Conservation (phyloP, 2,797 vertebrate species). For the Myiotriccus ornatus region DNA sequence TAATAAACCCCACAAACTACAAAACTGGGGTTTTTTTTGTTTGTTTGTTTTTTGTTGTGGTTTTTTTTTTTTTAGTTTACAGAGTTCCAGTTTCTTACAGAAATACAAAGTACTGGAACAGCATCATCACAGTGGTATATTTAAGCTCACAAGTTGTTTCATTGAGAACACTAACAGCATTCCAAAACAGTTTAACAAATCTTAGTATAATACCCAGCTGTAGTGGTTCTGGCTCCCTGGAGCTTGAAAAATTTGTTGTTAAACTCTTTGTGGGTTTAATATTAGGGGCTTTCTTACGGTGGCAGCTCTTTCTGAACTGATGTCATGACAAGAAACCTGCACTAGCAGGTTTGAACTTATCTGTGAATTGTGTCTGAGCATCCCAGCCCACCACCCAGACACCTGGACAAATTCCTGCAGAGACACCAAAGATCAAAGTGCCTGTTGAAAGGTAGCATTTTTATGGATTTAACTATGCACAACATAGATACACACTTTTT, state of each 20-base stretch:
- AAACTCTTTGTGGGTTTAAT: neutral
- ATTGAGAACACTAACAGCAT: neutral
- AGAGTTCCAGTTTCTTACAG: neutral
- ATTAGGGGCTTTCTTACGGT: neutral
- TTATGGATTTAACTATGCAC: neutral
- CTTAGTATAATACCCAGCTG: neutral
- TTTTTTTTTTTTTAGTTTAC: neutral
- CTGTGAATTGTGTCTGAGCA: too few relatives aligned
- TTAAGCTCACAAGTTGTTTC: neutral
- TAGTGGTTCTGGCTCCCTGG: neutral
- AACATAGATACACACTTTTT: neutral
- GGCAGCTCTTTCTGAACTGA: neutral
- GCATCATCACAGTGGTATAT: neutral
- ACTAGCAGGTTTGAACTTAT: neutral
- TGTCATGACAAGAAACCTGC: neutral
- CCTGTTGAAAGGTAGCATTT: neutral
- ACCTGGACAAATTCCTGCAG: neutral
- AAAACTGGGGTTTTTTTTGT: too few relatives aligned
- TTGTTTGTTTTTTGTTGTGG: neutral
- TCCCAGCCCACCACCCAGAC: neutral
- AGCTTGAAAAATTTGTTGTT: neutral
- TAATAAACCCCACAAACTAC: too few relatives aligned
- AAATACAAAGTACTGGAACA: neutral
- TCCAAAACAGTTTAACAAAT: conserved; percentile 17
- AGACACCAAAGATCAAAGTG: neutral